Evolutionary conservation across 2,797 vertebrate genomes (phyloP).

Genomic region (Mus minutoides): DNA sequence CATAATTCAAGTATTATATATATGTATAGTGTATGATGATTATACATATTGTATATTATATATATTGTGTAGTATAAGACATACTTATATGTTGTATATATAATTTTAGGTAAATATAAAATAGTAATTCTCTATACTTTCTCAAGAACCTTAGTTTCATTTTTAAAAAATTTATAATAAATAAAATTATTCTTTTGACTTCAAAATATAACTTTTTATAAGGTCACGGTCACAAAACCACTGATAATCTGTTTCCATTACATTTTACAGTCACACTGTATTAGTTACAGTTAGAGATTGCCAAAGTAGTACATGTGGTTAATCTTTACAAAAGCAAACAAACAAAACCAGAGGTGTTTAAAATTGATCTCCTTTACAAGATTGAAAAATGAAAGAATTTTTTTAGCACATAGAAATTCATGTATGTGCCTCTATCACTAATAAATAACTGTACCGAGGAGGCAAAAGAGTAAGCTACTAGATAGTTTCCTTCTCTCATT

Average conservation of each 20-base stretch:
- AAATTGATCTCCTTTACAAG: neutral
- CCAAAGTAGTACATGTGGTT: neutral
- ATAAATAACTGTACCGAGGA: neutral
- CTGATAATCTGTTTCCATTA: neutral
- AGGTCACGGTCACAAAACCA: neutral
- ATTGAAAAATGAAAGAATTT: neutral
- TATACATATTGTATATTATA: neutral
- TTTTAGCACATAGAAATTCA: neutral
- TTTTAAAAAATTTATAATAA: neutral
- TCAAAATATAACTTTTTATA: neutral
- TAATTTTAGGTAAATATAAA: neutral
- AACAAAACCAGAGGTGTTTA: neutral
- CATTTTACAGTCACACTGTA: neutral
- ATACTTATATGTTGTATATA: neutral
- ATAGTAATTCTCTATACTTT: neutral
- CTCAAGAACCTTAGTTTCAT: neutral
- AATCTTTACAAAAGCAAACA: neutral
- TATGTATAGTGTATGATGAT: neutral
- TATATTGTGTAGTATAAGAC: neutral
- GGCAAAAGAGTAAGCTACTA: neutral
- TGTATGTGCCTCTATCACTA: neutral
- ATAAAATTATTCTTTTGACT: neutral
- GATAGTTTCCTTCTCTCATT: neutral
- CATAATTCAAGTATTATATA: neutral
- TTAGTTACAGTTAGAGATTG: neutral